phyloP scores from a whole-genome alignment of 1,140 invertebrate genomes.

The Venturia canescens region DNA sequence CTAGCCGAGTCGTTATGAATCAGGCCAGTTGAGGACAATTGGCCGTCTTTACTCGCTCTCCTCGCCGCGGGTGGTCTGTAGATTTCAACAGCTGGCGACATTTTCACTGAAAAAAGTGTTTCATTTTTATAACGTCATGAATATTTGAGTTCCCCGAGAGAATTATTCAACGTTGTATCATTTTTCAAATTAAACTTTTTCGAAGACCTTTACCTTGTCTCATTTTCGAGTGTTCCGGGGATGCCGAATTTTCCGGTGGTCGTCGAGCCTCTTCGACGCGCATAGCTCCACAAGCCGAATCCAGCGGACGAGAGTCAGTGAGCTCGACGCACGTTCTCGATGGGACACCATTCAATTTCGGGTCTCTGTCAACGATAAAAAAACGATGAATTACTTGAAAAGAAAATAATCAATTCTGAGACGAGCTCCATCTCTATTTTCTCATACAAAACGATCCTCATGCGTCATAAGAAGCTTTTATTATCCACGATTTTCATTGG shows the following conservation, averaged over 20 bases:
- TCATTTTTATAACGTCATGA: too few relatives aligned
- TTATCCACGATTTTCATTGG: too few relatives aligned
- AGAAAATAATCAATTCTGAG: too few relatives aligned
- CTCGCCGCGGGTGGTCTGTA: slow-evolving; percentile 74
- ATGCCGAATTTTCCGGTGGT: slow-evolving; percentile 57
- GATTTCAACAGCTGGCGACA: slow-evolving; percentile 68
- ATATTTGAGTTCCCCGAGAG: too few relatives aligned
- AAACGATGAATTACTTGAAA: neutral
- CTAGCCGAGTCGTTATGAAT: neutral
- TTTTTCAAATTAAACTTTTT: neutral
- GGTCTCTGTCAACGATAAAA: slow-evolving; percentile 52
- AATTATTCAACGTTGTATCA: too few relatives aligned
- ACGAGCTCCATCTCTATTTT: too few relatives aligned
- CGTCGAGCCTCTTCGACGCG: slow-evolving; percentile 64
- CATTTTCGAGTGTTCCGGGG: slow-evolving; percentile 66
- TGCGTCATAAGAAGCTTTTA: too few relatives aligned
- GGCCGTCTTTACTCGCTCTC: slow-evolving; percentile 50
- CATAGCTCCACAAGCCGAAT: slow-evolving; percentile 57
- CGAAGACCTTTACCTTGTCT: slow-evolving; percentile 64
- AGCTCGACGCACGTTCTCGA: slow-evolving; percentile 43
- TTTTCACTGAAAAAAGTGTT: slow-evolving; percentile 64
- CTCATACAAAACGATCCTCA: too few relatives aligned
- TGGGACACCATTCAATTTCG: slow-evolving; percentile 66
- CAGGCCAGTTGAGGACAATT: neutral
- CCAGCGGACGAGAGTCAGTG: slow-evolving; percentile 37